Base-by-base conservation (phyloP, 2,113 vertebrate genomes). In the Sander vitreus region DNA sequence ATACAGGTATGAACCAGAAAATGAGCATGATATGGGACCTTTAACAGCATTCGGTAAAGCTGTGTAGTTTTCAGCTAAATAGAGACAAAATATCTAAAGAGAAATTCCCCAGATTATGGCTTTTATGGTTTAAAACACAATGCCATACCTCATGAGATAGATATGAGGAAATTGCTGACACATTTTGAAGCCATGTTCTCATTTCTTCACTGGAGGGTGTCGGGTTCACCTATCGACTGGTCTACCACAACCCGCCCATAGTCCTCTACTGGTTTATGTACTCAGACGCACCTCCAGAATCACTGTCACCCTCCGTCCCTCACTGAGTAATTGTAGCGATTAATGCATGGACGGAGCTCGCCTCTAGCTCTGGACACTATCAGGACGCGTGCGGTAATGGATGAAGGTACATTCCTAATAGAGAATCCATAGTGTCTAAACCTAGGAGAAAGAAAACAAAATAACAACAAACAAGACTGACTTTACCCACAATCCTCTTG, bases 401-500 rank as follows among this genome's bases (percentile, higher is more conserved):
- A 88, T 80, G 84, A 73, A 78, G 48, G 54, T 81, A 71, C 63
- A 39, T 73, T 73, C 82, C 77, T 90, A 89, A 91, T 74, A 82
- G 88, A 90, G 74, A 91, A 89, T 84, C 90, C 68, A 81, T 85
- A 65, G 73, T 15, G 60, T 74, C 73, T 66, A 59, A 79, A 89
- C 48, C 45, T 21, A 27, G 2, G 7, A 18, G 10, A 7, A 13
- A 8, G 25, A 10, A 47, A 21, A 10, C 53, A 71, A 69, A 36
- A 53, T 45, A 30, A 45, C 48, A 74, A 75, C 45, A 48, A 80
- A 79, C 63, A 71, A 69, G 80, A 78, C 81, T 48, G 80, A 58
- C 68, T 88, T 88, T 89, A 89, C 89, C 88, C 89, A 89, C 90
- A 89, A 86, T 91, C 76, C 93, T 85, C 84, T 58, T n/a, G 90